Evolutionary conservation across 2,113 vertebrate genomes (phyloP).

Genomic region (Aleadryas rufinucha): DNA sequence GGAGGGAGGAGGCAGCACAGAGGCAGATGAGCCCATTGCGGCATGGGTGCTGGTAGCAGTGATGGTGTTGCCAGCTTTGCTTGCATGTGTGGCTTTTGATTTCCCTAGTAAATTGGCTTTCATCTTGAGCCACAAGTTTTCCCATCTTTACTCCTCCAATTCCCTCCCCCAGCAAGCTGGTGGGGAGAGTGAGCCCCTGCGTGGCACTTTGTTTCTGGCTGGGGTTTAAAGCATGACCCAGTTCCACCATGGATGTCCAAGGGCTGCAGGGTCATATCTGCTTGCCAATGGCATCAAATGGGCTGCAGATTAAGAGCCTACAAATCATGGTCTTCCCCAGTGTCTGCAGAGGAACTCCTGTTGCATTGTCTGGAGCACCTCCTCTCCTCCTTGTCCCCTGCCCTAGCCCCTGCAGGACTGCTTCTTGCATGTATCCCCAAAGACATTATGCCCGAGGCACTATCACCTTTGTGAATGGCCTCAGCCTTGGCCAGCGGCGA

Average conservation of each 20-base stretch:
- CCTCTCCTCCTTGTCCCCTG: not conserved
- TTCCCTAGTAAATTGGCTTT: not conserved
- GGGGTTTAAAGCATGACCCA: not conserved
- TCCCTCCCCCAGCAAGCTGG: not conserved
- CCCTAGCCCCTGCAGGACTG: not conserved
- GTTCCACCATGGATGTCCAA: not conserved
- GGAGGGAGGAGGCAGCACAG: not conserved
- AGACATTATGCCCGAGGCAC: not conserved
- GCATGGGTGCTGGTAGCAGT: not conserved
- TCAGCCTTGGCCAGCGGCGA: not conserved
- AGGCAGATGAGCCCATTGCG: not conserved
- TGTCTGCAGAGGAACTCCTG: not conserved
- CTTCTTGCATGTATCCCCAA: not conserved
- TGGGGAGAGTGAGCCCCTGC: accelerated
- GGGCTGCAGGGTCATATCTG: not conserved
- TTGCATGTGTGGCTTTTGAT: not conserved
- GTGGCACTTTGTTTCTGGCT: not conserved
- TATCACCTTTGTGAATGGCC: too few relatives aligned
- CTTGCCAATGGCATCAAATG: not conserved
- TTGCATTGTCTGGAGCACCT: not conserved
- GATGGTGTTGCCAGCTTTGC: not conserved
- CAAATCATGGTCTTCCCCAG: not conserved
- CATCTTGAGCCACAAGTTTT: not conserved
- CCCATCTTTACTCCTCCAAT: not conserved
- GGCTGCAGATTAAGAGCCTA: not conserved